These are phyloP conservation scores for Megalops atlanticus DNA, from an alignment of 2,113 vertebrate genomes.

Conservation along the genomic window DNA sequence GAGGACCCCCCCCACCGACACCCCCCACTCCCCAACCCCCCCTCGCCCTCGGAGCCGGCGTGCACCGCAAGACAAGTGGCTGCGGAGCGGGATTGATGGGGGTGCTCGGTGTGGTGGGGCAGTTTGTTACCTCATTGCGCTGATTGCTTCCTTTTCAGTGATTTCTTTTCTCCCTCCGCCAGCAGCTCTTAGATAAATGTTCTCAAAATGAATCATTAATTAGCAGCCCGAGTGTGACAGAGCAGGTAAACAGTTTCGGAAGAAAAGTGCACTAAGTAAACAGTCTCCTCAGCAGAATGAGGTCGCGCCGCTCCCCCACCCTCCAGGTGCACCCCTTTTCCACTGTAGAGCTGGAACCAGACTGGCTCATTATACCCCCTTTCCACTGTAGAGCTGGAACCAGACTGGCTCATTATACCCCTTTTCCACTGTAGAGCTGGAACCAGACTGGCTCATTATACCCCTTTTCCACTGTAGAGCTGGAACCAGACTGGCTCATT, in stretches of 20 bases:
- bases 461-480: too few relatives aligned
- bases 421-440: too few relatives aligned
- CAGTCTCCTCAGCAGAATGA: constrained; percentile 65
- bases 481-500: too few relatives aligned
- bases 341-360: constrained; percentile 11
- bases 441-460: too few relatives aligned
- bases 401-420: too few relatives aligned
- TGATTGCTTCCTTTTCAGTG: constrained; percentile 67
- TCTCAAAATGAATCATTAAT: constrained; percentile 75
- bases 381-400: too few relatives aligned
- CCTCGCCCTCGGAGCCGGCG: constrained; percentile 47
- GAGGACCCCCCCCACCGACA: constrained; percentile 51
- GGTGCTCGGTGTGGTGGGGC: constrained; percentile 42
- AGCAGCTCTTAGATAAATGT: constrained; percentile 70
- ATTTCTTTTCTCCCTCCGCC: constrained; percentile 48
- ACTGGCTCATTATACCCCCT: constrained; percentile 31
- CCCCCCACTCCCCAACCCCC: constrained; percentile 1
- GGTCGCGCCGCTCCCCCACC: neutral
- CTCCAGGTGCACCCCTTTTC: neutral
- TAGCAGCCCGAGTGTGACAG: constrained; percentile 71
- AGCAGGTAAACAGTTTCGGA: constrained; percentile 74
- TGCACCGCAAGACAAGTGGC: constrained; percentile 48
- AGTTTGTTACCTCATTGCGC: constrained; percentile 60
- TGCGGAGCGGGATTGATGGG: constrained; percentile 50
- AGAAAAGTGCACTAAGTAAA: constrained; percentile 66